Base-by-base conservation (phyloP, 2,888 invertebrate genomes). In the Cataglyphis livida region DNA sequence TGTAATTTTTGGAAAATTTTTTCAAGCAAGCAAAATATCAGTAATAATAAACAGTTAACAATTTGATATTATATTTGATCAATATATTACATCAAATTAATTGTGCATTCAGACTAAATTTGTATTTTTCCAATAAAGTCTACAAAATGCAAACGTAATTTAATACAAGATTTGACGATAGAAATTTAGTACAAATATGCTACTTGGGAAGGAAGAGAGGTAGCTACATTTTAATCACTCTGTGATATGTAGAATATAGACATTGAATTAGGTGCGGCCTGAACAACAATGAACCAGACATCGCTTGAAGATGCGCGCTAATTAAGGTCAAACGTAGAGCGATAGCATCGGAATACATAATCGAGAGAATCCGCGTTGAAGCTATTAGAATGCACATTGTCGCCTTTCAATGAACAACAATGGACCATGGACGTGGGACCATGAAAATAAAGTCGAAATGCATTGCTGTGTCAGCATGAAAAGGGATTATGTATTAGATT, bases 331-430 rank as follows among this genome's bases (percentile, higher is more conserved):
- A n/a, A 64, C 32, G 54, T 57, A n/a, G 1, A 83, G 62, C 76
- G 61, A 78, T 85, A 78, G 51, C 59, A 54, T 54, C 61, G 32
- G 85, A 87, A 87, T 87, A 87, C 44, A 38, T 32, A 84, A 87
- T 79, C 54, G 32, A 81, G 75, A 59, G 66, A 83, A 74, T 76
- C 79, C 44, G 44, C 61, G 51, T 81, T 48, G 54, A 81, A 51
- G n/a, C 61, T 54, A 70, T 87, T 87, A 78, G 62, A 25, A 86
- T 86, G 84, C 78, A 57, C 35, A 51, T 54, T 28, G 41, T 48
- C 76, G 35, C 71, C 64, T 83, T 74, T 66, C 54, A 81, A 73
- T 85, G 48, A 25, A 48, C 81, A 28, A 86, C 81, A 71, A 68
- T 65, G 48, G 57, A 84, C 61, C 32, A 62, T 65, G 48, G 51